Base-by-base conservation (phyloP, 2,888 invertebrate species). In the Drosophila melanocephala region DNA sequence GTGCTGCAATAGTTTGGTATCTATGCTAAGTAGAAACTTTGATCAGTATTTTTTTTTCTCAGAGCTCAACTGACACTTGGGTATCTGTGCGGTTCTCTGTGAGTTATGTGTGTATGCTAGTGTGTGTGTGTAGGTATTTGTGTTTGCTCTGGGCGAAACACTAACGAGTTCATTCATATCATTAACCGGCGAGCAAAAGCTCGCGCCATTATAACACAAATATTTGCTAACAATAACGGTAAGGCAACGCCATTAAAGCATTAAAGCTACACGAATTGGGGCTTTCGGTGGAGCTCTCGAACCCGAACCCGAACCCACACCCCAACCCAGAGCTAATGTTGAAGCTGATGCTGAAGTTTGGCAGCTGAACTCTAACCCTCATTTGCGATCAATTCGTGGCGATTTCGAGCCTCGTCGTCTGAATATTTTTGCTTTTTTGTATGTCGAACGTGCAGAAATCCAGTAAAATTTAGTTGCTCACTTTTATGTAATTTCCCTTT, bases 351-450 rank as follows among this genome's bases (percentile, higher is more conserved):
- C 50, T 72, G 50, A 30, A 52, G 73, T 37, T 65, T 78, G 61
- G 61, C 37, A 52, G 66, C 68, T 86, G 87, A 87, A 87, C 87
- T 87, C 82, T 87, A 82, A 87, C 89, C 87, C 87, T 87, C 87
- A 87, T 87, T 87, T 89, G 89, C 90, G 87, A 87, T 89, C 87
- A 81, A 89, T 87, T 87, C 87, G 89, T 87, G 89, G 86, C 88
- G 87, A 87, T 87, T 89, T 87, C 77, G 70, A 73, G 75, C 68
- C 76, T 75, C 69, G 64, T 87, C 83, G 84, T 77, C 77, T 77
- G 83, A 81, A 84, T 88, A 83, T 84, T 87, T 82, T 68, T 68
- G 71, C 65, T 72, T 73, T 87, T 84, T 83, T 84, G 84, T 86
- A 76, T 84, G 77, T 77, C 75, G 81, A 84, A 84, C 85, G 89